These are phyloP conservation scores for Pseudochromis fuscus DNA, from an alignment of 2,797 vertebrate species.

Conservation along the genomic window DNA sequence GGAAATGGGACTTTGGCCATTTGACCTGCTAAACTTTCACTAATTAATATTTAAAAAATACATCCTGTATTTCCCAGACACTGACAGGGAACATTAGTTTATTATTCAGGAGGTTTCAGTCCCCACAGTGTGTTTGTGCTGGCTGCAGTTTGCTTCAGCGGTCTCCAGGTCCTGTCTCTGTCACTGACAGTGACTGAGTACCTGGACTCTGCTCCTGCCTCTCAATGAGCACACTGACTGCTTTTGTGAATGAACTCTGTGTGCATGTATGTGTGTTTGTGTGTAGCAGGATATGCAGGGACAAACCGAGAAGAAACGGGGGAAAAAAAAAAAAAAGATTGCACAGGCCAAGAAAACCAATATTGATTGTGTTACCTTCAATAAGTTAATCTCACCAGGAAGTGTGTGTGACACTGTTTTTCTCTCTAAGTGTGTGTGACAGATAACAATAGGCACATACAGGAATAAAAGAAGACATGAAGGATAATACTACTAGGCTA, in stretches of 20 bases:
- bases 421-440: not conserved
- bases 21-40: too few species aligned
- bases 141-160: conserved; percentile 3
- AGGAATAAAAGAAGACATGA: not conserved
- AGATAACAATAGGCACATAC: not conserved
- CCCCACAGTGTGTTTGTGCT: not conserved
- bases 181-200: conserved; percentile 45
- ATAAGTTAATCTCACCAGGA: conserved; percentile 17
- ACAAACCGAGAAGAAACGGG: conserved; percentile 13
- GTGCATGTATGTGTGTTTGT: conserved; percentile 21
- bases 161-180: conserved; percentile 8
- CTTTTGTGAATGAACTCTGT: conserved; percentile 49
- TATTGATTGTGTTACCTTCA: conserved; percentile 17
- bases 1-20: not conserved
- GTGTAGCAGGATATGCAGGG: not conserved
- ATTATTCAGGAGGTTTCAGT: not conserved
- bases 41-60: not conserved
- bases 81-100: too few species aligned
- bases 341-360: conserved; percentile 4
- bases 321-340: conserved; percentile 1
- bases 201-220: conserved; percentile 21
- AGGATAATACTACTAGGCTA: not conserved
- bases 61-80: not conserved
- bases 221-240: conserved; percentile 23
- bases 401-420: not conserved